Evolutionary conservation across 2,113 vertebrate genomes (phyloP).

Genomic region (Plectropomus leopardus): DNA sequence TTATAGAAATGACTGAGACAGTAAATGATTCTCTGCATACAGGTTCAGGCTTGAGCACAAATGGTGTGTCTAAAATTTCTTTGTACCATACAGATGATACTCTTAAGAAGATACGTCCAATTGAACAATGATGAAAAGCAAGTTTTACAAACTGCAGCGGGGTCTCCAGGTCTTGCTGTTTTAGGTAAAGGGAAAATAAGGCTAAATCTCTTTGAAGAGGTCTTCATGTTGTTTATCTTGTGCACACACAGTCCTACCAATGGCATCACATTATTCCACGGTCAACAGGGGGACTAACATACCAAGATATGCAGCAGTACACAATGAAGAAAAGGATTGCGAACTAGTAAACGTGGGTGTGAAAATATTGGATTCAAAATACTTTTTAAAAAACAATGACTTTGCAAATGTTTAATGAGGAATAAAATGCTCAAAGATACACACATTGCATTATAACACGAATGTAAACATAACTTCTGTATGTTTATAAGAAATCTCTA

Average conservation of each 20-base stretch:
- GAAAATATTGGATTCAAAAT: background rate
- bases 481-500: background rate
- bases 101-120: background rate
- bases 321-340: background rate
- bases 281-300: background rate
- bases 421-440: background rate
- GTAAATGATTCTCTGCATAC: background rate
- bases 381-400: background rate
- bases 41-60: background rate
- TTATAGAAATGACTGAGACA: background rate
- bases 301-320: background rate
- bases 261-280: no score
- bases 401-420: background rate
- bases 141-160: no score
- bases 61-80: background rate
- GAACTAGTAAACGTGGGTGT: background rate
- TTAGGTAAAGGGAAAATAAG: no score
- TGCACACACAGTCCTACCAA: no score
- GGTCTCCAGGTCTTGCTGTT: no score
- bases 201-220: no score
- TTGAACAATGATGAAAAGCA: background rate
- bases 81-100: background rate
- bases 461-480: background rate
- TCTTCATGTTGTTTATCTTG: no score
- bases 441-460: background rate